phyloP scores from a whole-genome alignment of 2,113 vertebrate species.

The Gymnobelideus leadbeateri region DNA sequence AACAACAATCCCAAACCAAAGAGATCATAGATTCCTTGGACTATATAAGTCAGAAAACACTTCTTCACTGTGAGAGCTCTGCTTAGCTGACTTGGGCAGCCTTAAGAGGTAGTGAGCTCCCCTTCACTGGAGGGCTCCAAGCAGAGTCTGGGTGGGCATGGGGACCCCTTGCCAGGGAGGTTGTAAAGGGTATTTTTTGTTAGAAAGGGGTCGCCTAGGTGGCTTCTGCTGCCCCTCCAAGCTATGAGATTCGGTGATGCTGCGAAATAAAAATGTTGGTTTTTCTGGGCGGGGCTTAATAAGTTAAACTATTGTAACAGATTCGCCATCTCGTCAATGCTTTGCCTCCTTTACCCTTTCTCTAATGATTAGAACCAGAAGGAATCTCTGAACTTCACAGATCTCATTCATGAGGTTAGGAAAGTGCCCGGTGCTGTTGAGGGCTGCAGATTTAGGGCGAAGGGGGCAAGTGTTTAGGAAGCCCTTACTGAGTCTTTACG shows the following conservation, averaged over 20 bases:
- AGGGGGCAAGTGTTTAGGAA: not conserved
- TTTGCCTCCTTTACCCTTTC: not conserved
- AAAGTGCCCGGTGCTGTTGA: no score
- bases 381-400: not conserved
- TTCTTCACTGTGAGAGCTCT: no score
- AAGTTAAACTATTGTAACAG: not conserved
- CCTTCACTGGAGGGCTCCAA: not conserved
- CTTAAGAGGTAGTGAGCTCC: no score
- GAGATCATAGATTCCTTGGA: no score
- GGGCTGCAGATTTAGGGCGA: no score
- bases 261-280: not conserved
- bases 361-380: not conserved
- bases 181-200: not conserved
- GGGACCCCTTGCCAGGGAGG: not conserved
- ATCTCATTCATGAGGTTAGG: not conserved
- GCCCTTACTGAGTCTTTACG: no score
- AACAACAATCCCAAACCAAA: no score
- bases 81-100: no score
- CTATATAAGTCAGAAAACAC: no score
- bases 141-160: not conserved
- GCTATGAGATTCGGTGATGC: not conserved
- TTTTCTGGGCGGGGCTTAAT: not conserved
- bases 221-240: not conserved
- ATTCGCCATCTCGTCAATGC: accelerated
- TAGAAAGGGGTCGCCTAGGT: not conserved